phyloP scores from a whole-genome alignment of 2,888 invertebrate genomes.

The Stenolophus ochropezus region DNA sequence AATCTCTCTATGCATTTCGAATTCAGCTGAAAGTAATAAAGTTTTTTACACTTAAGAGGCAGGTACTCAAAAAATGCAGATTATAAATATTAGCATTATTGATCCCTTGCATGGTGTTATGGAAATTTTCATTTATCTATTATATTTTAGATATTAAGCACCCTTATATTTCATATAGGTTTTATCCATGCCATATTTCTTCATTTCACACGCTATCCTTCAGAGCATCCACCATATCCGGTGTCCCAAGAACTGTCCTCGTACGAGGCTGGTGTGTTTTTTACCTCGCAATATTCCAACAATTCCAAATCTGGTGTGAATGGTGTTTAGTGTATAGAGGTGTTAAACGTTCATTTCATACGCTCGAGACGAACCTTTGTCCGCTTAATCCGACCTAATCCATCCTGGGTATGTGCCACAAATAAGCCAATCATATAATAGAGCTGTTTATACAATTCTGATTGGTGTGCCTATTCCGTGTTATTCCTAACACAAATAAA shows the following conservation, averaged over 20 bases:
- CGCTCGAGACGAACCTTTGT: conserved; percentile 24
- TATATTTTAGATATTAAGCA: not conserved
- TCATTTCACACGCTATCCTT: not conserved
- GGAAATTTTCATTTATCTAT: no score
- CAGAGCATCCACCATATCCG: conserved; percentile 10
- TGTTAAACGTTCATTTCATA: conserved; percentile 53
- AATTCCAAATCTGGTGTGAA: conserved; percentile 47
- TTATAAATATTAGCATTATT: no score
- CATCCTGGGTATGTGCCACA: conserved; percentile 23
- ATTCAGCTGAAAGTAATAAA: no score
- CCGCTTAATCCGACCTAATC: conserved; percentile 43
- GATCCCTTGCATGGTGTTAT: no score
- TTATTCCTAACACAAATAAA: conserved; percentile 48
- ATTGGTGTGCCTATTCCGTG: conserved; percentile 38
- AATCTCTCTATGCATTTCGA: no score
- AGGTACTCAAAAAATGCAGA: no score
- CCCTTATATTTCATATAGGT: not conserved
- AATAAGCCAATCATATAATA: conserved; percentile 55
- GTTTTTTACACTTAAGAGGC: no score
- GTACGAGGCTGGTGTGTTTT: not conserved
- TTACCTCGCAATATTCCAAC: conserved; percentile 34
- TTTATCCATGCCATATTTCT: not conserved
- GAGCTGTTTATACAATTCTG: conserved; percentile 53
- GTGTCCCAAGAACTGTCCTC: not conserved
- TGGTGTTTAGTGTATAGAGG: conserved; percentile 36